Conservation (phyloP, 2,888 invertebrate species). For the Erebia epiphron region DNA sequence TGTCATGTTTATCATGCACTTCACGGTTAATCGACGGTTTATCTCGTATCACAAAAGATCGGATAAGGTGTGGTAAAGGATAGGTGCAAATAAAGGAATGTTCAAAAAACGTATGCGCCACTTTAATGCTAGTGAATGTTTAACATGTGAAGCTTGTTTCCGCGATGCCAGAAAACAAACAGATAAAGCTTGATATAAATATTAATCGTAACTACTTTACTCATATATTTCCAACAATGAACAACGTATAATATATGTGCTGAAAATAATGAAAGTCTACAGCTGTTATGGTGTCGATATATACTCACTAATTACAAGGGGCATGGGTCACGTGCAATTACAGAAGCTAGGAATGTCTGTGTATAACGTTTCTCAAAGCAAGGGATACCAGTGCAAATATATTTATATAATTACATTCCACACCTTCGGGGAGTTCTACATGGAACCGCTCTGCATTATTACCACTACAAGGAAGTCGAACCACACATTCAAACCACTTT, state of each 20-base stretch:
- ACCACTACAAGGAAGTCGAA: conserved; percentile 66
- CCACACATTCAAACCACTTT: conserved; percentile 70
- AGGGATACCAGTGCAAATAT: conserved; percentile 58
- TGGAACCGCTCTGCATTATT: conserved; percentile 53
- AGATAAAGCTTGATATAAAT: conserved; percentile 77
- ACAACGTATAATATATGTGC: conserved; percentile 31
- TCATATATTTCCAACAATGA: conserved; percentile 26
- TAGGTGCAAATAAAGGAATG: conserved; percentile 69
- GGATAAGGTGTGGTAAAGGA: conserved; percentile 74
- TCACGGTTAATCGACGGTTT: conserved; percentile 71
- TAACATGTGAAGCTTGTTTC: conserved; percentile 64
- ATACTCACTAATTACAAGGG: conserved; percentile 33
- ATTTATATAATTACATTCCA: conserved; percentile 60
- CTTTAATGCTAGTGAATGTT: conserved; percentile 56
- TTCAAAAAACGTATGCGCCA: conserved; percentile 52
- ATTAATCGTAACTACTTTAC: conserved; percentile 41
- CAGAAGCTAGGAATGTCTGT: conserved; percentile 41
- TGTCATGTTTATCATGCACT: conserved; percentile 66
- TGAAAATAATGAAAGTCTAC: conserved; percentile 36
- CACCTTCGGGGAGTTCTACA: conserved; percentile 61
- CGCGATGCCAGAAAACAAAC: conserved; percentile 83
- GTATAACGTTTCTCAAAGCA: conserved; percentile 58
- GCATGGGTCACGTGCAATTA: conserved; percentile 42
- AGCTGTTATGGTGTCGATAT: conserved; percentile 30
- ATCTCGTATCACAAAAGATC: conserved; percentile 55